Percentiles rank a stretch among this genome's conserved stretches.
Conservation (phyloP, 1,140 invertebrate species). For the Anastatus disparis region DNA sequence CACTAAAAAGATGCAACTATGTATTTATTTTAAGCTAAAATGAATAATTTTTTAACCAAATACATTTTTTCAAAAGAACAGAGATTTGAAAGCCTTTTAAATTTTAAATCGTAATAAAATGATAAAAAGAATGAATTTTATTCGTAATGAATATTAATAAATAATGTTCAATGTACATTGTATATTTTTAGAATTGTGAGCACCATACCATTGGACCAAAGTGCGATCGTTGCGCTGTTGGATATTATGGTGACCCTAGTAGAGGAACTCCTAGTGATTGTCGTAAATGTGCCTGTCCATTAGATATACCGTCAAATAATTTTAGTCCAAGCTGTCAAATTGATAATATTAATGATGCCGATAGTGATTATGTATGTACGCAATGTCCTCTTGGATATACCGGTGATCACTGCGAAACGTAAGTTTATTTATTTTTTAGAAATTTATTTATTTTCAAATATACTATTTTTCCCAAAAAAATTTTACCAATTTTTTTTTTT, state of each 20-base stretch:
- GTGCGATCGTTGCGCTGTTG: constrained; percentile 88
- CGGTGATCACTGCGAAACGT: constrained; percentile 93
- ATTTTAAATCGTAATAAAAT: no score
- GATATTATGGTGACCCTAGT: constrained; percentile 92
- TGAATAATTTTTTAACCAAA: no score
- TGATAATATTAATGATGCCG: constrained; percentile 67
- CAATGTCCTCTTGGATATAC: constrained; percentile 90
- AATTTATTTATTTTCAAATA: no score
- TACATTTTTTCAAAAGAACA: no score
- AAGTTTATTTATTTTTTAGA: constrained; percentile 40
- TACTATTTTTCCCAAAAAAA: no score
- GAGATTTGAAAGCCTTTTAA: no score
- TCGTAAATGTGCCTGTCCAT: constrained; percentile 87
- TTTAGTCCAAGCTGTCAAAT: constrained; percentile 88
- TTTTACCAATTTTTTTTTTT: no score
- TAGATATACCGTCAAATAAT: constrained; percentile 79
- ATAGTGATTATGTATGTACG: constrained; percentile 84
- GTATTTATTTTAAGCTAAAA: no score
- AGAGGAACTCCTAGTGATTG: constrained; percentile 81
- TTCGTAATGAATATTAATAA: no score
- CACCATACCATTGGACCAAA: constrained; percentile 77
- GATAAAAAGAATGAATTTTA: no score
- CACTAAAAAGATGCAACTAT: no score
- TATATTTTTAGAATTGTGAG: constrained; percentile 69
- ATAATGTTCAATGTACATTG: no score